Percentiles rank a stretch among this genome's conserved stretches.
phyloP scores from a whole-genome alignment of 2,113 vertebrate genomes.

The Lagopus muta region DNA sequence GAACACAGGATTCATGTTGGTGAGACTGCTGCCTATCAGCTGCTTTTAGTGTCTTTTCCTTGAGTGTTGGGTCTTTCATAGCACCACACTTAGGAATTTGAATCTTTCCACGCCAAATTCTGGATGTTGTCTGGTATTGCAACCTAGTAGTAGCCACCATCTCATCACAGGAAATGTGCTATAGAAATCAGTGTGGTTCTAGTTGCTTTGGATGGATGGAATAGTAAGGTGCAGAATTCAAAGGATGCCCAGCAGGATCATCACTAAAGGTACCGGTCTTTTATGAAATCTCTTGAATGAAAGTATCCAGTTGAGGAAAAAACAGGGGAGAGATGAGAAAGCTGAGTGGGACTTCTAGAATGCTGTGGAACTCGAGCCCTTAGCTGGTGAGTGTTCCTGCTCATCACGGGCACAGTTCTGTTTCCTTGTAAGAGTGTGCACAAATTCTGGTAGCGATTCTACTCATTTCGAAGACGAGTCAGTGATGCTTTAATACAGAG shows the following conservation, averaged over 20 bases:
- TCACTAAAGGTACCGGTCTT: not conserved
- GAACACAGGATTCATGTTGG: not conserved
- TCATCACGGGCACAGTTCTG: not conserved
- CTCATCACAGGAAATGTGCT: not conserved
- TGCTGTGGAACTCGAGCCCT: fast-evolving
- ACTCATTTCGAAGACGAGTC: not conserved
- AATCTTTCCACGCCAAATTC: not conserved
- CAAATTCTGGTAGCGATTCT: not conserved
- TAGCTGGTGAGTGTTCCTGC: not conserved
- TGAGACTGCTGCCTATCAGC: not conserved
- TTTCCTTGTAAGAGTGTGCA: not conserved
- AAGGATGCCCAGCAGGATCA: fast-evolving
- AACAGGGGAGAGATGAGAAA: not conserved
- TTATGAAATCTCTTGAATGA: not conserved
- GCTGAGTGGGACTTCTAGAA: not conserved
- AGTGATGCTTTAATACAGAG: fast-evolving
- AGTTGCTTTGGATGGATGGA: not conserved
- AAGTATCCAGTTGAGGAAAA: not conserved
- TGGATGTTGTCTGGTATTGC: not conserved
- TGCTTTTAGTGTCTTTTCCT: not conserved
- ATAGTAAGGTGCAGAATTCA: not conserved
- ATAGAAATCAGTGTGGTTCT: not conserved
- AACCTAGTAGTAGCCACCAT: not conserved
- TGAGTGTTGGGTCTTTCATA: not conserved
- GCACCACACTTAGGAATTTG: fast-evolving